phyloP scores from a whole-genome alignment of 2,888 invertebrate species.

The Lampropteryx suffumata region DNA sequence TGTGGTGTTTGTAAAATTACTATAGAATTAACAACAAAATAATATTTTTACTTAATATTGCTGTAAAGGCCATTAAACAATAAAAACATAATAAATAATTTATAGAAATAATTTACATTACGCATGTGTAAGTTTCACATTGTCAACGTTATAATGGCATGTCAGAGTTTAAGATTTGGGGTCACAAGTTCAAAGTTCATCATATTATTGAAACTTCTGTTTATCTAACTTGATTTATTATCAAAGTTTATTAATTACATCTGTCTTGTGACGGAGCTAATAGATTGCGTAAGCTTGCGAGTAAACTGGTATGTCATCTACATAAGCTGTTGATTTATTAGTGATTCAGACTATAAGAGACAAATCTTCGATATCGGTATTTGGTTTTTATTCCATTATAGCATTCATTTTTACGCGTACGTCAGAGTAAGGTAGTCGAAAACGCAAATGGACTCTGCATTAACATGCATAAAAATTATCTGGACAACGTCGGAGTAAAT shows the following conservation, averaged over 20 bases:
- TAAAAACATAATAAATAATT: too few relatives aligned
- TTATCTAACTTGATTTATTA: constrained; percentile 38
- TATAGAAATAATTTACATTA: too few relatives aligned
- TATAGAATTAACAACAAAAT: too few relatives aligned
- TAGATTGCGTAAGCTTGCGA: constrained; percentile 19
- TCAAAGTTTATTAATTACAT: constrained; percentile 43
- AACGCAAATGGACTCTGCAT: too few relatives aligned
- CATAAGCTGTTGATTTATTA: constrained; percentile 13
- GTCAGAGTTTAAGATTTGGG: constrained; percentile 1
- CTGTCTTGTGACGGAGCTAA: constrained; percentile 21
- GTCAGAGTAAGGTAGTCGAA: too few relatives aligned
- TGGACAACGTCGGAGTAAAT: too few relatives aligned
- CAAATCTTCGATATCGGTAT: too few relatives aligned
- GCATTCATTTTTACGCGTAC: too few relatives aligned
- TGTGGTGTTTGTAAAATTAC: constrained; percentile 8
- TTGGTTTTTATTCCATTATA: too few relatives aligned
- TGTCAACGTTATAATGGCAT: not conserved
- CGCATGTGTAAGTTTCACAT: not conserved
- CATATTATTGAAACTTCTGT: constrained; percentile 26
- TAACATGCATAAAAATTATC: too few relatives aligned
- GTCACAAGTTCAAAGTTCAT: constrained; percentile 16
- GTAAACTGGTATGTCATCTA: constrained; percentile 9
- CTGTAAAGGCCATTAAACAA: too few relatives aligned
- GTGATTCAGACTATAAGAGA: not conserved
- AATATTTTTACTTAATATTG: too few relatives aligned